A percentile compares a stretch with the other conserved stretches of the same genome.
Conservation (phyloP, 92 coral and sea anemone genomes). For the Chrysogorgia sp. region DNA sequence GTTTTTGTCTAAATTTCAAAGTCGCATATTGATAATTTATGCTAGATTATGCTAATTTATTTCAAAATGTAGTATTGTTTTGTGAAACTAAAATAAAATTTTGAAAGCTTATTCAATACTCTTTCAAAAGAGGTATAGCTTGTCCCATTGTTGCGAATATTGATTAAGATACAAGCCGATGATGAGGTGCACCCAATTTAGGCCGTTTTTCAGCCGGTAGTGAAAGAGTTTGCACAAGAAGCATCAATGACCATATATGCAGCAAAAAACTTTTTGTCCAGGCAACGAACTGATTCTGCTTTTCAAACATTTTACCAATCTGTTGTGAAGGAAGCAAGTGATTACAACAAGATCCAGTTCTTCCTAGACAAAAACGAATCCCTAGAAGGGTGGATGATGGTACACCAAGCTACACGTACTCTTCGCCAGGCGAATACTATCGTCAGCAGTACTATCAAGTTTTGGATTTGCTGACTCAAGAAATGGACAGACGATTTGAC, state of each 20-base stretch:
- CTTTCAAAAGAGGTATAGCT: no score
- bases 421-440: constrained; percentile 27
- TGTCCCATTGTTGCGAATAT: no score
- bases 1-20: no score
- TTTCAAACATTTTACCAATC: constrained; percentile 22
- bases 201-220: no score
- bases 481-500: constrained; percentile 4
- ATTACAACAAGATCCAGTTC: constrained; percentile 6
- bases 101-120: no score
- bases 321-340: constrained; percentile 16
- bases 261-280: constrained; percentile 1
- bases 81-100: no score
- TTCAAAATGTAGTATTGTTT: no score
- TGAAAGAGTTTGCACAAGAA: constrained; percentile 38
- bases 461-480: constrained; percentile 16
- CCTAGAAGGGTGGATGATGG: not conserved
- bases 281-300: constrained; percentile 15
- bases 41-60: no score
- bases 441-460: constrained; percentile 36
- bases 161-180: no score
- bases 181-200: no score
- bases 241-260: constrained; percentile 4
- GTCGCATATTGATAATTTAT: no score
- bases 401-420: constrained; percentile 16
- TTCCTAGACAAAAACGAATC: constrained; percentile 6